Conservation (phyloP, 2,888 invertebrate genomes). For the Lasioglossum calceatum region DNA sequence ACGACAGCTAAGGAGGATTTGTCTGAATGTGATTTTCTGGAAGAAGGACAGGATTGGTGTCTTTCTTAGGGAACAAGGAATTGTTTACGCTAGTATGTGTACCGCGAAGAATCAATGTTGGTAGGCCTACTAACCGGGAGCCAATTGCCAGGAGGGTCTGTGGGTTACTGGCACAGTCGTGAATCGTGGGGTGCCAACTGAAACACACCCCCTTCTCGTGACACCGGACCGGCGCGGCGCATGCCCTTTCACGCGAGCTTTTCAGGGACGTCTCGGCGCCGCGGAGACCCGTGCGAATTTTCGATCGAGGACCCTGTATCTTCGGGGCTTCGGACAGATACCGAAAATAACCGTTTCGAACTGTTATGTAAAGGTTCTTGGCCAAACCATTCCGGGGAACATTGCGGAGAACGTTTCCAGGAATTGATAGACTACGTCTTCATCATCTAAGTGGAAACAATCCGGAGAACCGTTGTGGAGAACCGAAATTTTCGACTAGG, state of each 20-base stretch:
- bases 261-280: constrained; percentile 41
- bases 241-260: constrained; percentile 72
- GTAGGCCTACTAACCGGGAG: constrained; percentile 81
- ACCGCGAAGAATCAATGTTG: constrained; percentile 68
- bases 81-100: constrained; percentile 64
- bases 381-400: background rate
- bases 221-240: constrained; percentile 72
- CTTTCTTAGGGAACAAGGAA: background rate
- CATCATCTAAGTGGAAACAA: background rate
- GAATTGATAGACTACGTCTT: background rate
- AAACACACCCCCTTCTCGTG: constrained; percentile 72
- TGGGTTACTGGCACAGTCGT: constrained; percentile 83
- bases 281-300: constrained; percentile 27
- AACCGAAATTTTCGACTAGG: background rate
- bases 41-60: background rate
- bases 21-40: background rate
- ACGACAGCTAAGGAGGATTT: background rate
- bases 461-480: background rate
- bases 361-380: background rate
- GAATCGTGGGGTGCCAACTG: constrained; percentile 77
- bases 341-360: background rate
- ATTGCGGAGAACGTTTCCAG: background rate
- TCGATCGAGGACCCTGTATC: background rate
- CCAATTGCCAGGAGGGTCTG: constrained; percentile 79
- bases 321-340: background rate